Base-by-base conservation (phyloP, 2,888 invertebrate species). In the Temnothorax ravouxi region DNA sequence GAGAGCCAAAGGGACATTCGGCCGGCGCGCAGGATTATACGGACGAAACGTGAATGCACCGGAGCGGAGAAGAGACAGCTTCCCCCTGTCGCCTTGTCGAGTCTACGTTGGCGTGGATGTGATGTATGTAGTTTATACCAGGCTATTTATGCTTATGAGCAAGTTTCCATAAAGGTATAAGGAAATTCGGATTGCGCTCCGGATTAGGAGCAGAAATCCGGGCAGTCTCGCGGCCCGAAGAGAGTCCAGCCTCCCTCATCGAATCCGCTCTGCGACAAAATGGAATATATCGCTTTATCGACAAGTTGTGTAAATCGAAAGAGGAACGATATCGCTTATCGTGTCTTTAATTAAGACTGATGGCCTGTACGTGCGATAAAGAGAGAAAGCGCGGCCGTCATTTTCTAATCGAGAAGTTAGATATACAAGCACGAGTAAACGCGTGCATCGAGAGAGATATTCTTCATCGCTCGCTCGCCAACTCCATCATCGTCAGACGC, bases 301-400 rank as follows among this genome's bases (percentile, higher is more conserved):
- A 18, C n/a, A 61, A 15, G 72, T 86, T 76, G 82, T 62, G 54
- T 69, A 86, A 89, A 85, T 87, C 21, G 84, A 88, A 87, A 85
- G 69, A 66, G 61, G 54, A 75, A 15, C 67, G 87, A 86, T 83
- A 88, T 44, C 61, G 66, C 21, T 61, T 88, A 87, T 89, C 86
- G 79, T 56, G 79, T 56, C 59, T 74, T 79, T 83, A 89, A 89
- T 89, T 89, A 89, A 89, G 85, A 88, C 87, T 79, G 84, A 88
- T 79, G 71, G 52, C 66, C 74, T 29, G 47, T 74, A 38, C 38
- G 59, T 66, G 76, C 38, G 89, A 88, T 84, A 87, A 85, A 74
- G 50, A 71, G 83, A 77, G 88, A 89, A 88, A 89, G 84, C 74
- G 64, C 11, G 34, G 38, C 18, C 29, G 47, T 64, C 80, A 83